Percentiles rank a stretch among this genome's conserved stretches.
Evolutionary conservation across 2,888 invertebrate species (phyloP).

Genomic region (Operophtera brumata): DNA sequence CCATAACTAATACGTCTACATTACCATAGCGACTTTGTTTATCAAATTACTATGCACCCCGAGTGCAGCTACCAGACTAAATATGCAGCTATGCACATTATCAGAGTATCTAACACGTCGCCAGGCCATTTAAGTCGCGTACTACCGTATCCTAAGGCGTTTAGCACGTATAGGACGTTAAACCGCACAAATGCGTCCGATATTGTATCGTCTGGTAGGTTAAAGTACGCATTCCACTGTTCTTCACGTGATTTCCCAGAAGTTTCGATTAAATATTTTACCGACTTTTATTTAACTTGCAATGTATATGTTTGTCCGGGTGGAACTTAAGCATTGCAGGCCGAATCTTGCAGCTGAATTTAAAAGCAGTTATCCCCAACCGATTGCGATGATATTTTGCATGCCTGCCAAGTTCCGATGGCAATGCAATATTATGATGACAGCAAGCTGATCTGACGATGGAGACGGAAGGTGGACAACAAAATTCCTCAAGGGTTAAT

Average conservation of each 20-base stretch:
- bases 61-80: background rate
- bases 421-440: no score
- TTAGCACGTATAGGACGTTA: slow-evolving; percentile 16
- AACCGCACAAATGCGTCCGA: background rate
- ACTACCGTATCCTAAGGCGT: slow-evolving; percentile 9
- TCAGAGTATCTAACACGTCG: slow-evolving; percentile 5
- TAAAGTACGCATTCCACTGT: background rate
- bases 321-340: no score
- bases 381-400: no score
- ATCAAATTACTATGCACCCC: slow-evolving; percentile 21
- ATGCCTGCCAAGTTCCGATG: no score
- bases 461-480: no score
- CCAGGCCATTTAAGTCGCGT: slow-evolving; percentile 6
- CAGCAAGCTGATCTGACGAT: no score
- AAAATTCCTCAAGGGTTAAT: no score
- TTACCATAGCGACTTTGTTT: slow-evolving; percentile 12
- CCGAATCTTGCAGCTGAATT: no score
- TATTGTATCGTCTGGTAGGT: background rate
- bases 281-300: no score
- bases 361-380: no score
- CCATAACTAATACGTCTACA: background rate
- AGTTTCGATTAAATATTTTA: no score
- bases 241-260: background rate
- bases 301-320: no score
- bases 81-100: slow-evolving; percentile 5